Conservation (phyloP, 1,140 invertebrate species). For the Drosophila ironensis region DNA sequence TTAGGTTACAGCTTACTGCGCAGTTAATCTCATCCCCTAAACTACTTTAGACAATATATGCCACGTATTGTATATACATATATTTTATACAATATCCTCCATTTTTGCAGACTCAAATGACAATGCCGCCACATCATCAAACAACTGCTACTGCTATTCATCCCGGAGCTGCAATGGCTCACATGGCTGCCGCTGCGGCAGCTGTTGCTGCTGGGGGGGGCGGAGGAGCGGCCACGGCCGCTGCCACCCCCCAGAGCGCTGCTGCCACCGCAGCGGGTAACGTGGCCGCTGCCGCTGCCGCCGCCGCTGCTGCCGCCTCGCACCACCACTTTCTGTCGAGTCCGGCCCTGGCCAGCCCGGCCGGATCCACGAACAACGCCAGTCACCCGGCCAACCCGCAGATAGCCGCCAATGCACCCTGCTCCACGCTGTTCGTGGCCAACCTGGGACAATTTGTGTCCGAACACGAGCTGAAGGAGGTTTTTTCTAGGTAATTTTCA, state of each 20-base stretch:
- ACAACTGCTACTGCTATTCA: constrained; percentile 83
- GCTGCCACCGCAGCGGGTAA: constrained; percentile 50
- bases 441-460: constrained; percentile 98
- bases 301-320: constrained; percentile 62
- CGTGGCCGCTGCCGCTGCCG: constrained; percentile 73
- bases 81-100: too few relatives aligned
- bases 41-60: too few relatives aligned
- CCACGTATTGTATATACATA: too few relatives aligned
- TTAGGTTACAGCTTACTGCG: too few relatives aligned
- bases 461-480: constrained; percentile 98
- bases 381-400: constrained; percentile 83
- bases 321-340: constrained; percentile 89
- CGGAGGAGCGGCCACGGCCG: constrained; percentile 38
- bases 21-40: too few relatives aligned
- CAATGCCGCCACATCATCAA: constrained; percentile 85
- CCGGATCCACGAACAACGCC: constrained; percentile 87
- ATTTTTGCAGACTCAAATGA: constrained; percentile 85
- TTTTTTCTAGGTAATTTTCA: constrained; percentile 94
- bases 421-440: constrained; percentile 98
- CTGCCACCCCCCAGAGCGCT: constrained; percentile 49
- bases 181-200: constrained; percentile 83
- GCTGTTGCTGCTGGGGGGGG: constrained; percentile 50
- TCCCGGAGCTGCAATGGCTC: constrained; percentile 89
- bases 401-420: constrained; percentile 88
- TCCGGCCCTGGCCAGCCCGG: constrained; percentile 92